Evolutionary conservation across 1,140 invertebrate genomes (phyloP), one percentile per base, ranked within the genome.

Genomic region (Ctenoplectra terminalis): DNA sequence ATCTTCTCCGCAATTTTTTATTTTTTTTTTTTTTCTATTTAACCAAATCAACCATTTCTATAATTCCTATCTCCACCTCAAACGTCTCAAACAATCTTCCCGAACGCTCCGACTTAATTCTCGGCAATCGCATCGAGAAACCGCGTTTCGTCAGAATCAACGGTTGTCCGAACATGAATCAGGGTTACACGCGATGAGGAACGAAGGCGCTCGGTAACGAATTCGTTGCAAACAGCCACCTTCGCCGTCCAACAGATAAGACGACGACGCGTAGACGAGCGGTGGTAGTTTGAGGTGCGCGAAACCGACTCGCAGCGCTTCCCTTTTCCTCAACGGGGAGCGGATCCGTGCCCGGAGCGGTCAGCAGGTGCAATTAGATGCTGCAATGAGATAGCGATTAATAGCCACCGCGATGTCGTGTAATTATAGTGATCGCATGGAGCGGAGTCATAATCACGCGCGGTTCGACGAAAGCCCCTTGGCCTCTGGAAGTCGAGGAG

Each of bases 361-460:
- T 83, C 66, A 48, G 56, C 89, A 85, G 83, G 82, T 84, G 90
- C 88, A 90, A 88, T 90, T 88, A 90, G 90, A 90, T 90, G 88
- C 85, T 76, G 89, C 88, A 90, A 90, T 88, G 84, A 90, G 90
- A 90, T 90, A 90, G 81, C 89, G 88, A 90, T 90, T 90, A 90
- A 90, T 90, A 90, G 89, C 89, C 85, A 78, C 77, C 81, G 81
- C 84, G 88, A 89, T 83, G 89, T 88, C 89, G 83, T 87, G 85
- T 90, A 90, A 90, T 90, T 90, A 90, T 90, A 90, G 90, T 90
- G 88, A 90, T 90, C 89, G 82, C 46, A 77, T 56, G 52, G 76
- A 88, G 87, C 87, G 81, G 66, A 89, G 85, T 90, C 89, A 88
- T 90, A 90, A 90, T 84, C 80, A 43, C 7, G 48, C 40, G 43